phyloP scores from a whole-genome alignment of 2,797 vertebrate genomes.

The Falco peregrinus region DNA sequence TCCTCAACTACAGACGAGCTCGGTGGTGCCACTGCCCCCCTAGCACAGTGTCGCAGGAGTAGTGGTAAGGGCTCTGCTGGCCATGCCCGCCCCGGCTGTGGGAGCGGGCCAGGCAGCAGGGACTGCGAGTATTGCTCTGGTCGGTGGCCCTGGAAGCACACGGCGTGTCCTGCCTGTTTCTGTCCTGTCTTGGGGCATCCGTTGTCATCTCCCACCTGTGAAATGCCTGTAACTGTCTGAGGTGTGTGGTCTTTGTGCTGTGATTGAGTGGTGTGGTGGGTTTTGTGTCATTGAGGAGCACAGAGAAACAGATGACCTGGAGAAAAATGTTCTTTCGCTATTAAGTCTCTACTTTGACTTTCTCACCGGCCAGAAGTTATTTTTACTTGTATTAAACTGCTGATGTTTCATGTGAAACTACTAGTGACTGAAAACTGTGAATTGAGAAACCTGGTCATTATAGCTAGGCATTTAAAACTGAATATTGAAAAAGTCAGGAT shows the following conservation, averaged over 20 bases:
- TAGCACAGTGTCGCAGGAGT: fast-evolving
- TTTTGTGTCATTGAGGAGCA: neutral
- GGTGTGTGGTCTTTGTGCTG: neutral
- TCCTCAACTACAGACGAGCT: neutral
- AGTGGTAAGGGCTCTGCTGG: neutral
- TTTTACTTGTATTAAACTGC: neutral
- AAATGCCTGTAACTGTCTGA: fast-evolving
- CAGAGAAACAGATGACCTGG: neutral
- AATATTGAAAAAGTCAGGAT: neutral
- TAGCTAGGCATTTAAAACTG: neutral
- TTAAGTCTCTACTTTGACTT: neutral
- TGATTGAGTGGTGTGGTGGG: neutral
- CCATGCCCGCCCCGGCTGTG: neutral
- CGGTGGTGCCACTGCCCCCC: neutral
- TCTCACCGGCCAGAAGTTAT: neutral
- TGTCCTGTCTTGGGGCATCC: neutral
- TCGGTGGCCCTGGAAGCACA: neutral
- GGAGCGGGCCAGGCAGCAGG: neutral
- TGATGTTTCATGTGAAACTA: neutral
- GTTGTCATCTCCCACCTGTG: neutral
- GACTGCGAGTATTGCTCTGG: fast-evolving
- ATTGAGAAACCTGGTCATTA: neutral
- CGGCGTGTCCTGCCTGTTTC: fast-evolving
- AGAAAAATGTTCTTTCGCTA: neutral
- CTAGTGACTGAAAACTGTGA: neutral